A percentile compares a stretch with the other conserved stretches of the same genome.
phyloP scores from a whole-genome alignment of 1,140 invertebrate genomes.

The Cyclina sinensis region DNA sequence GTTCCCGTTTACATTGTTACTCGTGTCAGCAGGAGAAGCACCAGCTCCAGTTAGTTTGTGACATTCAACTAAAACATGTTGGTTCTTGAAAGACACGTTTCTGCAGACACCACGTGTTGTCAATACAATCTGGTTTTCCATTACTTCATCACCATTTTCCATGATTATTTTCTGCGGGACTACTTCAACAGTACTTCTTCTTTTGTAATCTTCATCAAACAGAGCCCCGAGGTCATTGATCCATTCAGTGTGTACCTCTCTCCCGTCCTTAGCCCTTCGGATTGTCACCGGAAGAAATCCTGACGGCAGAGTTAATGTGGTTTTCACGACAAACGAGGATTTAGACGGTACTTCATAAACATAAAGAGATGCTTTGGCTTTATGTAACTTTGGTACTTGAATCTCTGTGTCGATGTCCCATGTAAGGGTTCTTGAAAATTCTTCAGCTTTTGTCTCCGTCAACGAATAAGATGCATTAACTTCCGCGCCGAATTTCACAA shows the following conservation, averaged over 20 bases:
- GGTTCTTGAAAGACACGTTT: constrained; percentile 52
- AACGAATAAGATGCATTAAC: constrained; percentile 45
- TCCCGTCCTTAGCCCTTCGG: constrained; percentile 44
- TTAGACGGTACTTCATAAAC: constrained; percentile 42
- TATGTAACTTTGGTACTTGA: constrained; percentile 32
- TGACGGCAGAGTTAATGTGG: constrained; percentile 33
- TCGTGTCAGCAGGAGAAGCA: not conserved
- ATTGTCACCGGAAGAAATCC: constrained; percentile 38
- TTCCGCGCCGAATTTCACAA: constrained; percentile 51
- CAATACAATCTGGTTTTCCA: constrained; percentile 6
- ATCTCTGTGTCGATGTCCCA: constrained; percentile 65
- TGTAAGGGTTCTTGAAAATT: constrained; percentile 39
- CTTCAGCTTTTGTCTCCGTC: constrained; percentile 57
- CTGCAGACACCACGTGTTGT: constrained; percentile 60
- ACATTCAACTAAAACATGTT: constrained; percentile 61
- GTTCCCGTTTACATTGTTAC: not conserved
- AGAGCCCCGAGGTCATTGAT: constrained; percentile 37
- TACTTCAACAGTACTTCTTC: constrained; percentile 9
- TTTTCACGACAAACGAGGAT: constrained; percentile 50
- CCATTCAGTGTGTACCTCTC: constrained; percentile 12
- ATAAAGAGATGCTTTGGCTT: constrained; percentile 45
- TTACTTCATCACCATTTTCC: not conserved
- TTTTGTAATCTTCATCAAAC: constrained; percentile 37
- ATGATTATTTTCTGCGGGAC: not conserved
- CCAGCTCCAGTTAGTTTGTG: not conserved